These are phyloP conservation scores for Drosophila nigricruria DNA, from an alignment of 2,888 invertebrate genomes.

Conservation along the genomic window DNA sequence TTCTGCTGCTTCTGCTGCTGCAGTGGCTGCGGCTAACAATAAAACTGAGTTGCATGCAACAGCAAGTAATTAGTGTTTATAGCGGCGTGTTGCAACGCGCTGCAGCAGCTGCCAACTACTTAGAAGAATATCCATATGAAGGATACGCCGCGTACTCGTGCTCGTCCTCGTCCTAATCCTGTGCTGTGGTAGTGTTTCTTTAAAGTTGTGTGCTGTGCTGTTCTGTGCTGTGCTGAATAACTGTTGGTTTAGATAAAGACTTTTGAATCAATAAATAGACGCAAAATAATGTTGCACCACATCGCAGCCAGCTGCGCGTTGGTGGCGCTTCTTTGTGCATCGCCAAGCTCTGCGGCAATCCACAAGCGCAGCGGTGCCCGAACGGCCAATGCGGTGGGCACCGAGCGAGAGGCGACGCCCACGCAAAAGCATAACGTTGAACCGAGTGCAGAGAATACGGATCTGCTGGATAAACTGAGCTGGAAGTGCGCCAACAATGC, in stretches of 20 bases:
- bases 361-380: slow-evolving; percentile 67
- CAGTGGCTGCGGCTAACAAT: slow-evolving; percentile 74
- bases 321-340: slow-evolving; percentile 50
- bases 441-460: slow-evolving; percentile 67
- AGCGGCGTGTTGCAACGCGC: slow-evolving; percentile 74
- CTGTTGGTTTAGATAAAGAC: neutral
- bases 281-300: slow-evolving; percentile 49
- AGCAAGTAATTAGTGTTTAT: slow-evolving; percentile 84
- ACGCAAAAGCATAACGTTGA: slow-evolving; percentile 22
- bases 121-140: slow-evolving; percentile 63
- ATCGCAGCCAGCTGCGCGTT: slow-evolving; percentile 52
- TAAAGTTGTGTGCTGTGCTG: neutral
- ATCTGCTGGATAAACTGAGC: slow-evolving; percentile 81
- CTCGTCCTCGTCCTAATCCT: slow-evolving; percentile 38
- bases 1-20: slow-evolving; percentile 21
- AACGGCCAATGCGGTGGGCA: slow-evolving; percentile 41
- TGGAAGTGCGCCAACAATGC: slow-evolving; percentile 88
- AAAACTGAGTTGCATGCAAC: slow-evolving; percentile 84
- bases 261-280: slow-evolving; percentile 1
- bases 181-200: slow-evolving; percentile 31
- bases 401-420: slow-evolving; percentile 6
- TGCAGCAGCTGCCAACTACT: slow-evolving; percentile 58
- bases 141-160: slow-evolving; percentile 68
- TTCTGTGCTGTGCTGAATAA: slow-evolving; percentile 1
- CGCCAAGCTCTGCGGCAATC: slow-evolving; percentile 53